A percentile compares a stretch with the other conserved stretches of the same genome.
Evolutionary conservation across 2,113 vertebrate genomes (phyloP).

Genomic region (Hypocryptadius cinnamomeus): DNA sequence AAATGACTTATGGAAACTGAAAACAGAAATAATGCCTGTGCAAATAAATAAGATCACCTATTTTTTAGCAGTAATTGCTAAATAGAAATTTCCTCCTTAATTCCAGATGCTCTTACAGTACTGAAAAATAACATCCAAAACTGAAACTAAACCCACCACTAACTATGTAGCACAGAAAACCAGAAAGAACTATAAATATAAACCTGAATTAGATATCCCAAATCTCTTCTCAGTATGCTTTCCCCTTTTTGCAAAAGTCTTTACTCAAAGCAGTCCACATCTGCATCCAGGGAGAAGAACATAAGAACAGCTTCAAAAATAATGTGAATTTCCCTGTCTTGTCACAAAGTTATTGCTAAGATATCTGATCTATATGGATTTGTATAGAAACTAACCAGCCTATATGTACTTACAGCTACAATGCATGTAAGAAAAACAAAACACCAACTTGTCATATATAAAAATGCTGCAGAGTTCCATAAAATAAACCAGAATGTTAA

Average conservation of each 20-base stretch:
- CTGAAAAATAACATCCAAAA: background rate
- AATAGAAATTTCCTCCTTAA: background rate
- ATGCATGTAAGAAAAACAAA: background rate
- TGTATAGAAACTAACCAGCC: background rate
- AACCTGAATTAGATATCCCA: background rate
- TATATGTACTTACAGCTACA: background rate
- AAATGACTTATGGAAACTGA: background rate
- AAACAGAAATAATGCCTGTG: background rate
- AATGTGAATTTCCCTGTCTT: background rate
- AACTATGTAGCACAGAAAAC: background rate
- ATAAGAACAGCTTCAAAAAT: background rate
- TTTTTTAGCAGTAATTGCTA: background rate
- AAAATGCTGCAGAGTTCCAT: background rate
- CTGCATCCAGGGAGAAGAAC: background rate
- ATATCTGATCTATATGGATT: background rate
- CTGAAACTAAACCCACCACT: background rate
- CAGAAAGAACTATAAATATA: background rate
- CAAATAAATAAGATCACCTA: background rate
- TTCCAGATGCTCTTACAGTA: background rate
- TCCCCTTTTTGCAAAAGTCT: background rate
- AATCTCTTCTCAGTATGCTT: background rate
- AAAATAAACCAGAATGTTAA: background rate
- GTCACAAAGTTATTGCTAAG: background rate
- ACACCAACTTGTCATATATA: background rate
- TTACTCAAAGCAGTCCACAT: background rate